Evolutionary conservation across 1,140 invertebrate genomes (phyloP).

Genomic region (Drosophila sp.): DNA sequence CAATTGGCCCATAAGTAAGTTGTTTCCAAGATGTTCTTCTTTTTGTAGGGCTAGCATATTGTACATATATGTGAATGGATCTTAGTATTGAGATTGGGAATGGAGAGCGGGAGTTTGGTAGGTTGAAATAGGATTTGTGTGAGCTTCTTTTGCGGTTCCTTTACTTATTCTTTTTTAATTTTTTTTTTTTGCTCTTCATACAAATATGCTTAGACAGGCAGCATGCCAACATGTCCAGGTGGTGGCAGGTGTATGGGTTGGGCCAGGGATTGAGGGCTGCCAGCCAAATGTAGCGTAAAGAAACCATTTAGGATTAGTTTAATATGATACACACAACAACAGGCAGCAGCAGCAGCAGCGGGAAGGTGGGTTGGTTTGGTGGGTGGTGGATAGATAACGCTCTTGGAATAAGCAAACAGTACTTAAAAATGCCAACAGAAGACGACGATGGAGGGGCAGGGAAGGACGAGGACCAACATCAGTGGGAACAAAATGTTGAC

Average conservation of each 20-base stretch:
- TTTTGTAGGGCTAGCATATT: slow-evolving; percentile 14
- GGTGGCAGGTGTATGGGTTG: slow-evolving; percentile 31
- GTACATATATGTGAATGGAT: neutral
- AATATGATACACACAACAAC: slow-evolving; percentile 72
- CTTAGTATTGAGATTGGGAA: neutral
- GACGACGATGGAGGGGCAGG: neutral
- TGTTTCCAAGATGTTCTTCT: slow-evolving; percentile 24
- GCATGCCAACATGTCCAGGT: slow-evolving; percentile 40
- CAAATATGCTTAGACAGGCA: slow-evolving; percentile 60
- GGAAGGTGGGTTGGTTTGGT: too few species aligned
- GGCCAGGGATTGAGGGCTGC: slow-evolving; percentile 54
- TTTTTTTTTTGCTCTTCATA: slow-evolving; percentile 16
- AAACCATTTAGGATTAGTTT: slow-evolving; percentile 83
- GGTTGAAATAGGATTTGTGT: neutral
- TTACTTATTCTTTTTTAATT: slow-evolving; percentile 28
- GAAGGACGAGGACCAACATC: neutral
- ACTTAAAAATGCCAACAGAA: slow-evolving; percentile 69
- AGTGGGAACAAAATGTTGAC: slow-evolving; percentile 64
- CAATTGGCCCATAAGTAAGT: slow-evolving; percentile 4
- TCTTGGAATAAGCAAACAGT: slow-evolving; percentile 81
- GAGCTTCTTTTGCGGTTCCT: slow-evolving; percentile 10
- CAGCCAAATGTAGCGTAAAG: slow-evolving; percentile 81
- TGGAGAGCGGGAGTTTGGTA: too few species aligned
- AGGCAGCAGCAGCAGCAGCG: neutral
- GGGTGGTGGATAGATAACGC: slow-evolving; percentile 54